Conservation (phyloP, 2,113 vertebrate species). For the Puntigrus tetrazona region DNA sequence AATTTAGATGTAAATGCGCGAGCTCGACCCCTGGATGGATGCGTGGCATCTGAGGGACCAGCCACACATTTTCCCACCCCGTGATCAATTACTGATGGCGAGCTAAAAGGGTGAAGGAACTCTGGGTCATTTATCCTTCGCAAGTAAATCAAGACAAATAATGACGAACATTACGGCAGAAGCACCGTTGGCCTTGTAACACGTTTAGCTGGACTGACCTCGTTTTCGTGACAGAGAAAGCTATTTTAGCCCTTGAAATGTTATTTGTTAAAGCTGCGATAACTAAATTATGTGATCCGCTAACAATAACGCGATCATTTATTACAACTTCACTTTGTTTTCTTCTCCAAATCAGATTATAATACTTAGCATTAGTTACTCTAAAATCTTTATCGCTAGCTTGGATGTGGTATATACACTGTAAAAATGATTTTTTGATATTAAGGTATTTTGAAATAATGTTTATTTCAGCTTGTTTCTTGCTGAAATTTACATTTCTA, state of each 20-base stretch:
- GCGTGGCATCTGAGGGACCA: slow-evolving; percentile 5
- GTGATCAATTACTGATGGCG: slow-evolving; percentile 52
- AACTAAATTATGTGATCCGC: slow-evolving; percentile 25
- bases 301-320: neutral
- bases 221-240: slow-evolving; percentile 37
- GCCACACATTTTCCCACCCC: slow-evolving; percentile 29
- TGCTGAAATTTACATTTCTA: neutral
- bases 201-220: slow-evolving; percentile 42
- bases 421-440: neutral
- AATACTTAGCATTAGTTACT: neutral
- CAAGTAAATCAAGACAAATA: slow-evolving; percentile 50
- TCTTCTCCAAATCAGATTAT: slow-evolving; percentile 5
- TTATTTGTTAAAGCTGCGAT: slow-evolving; percentile 30
- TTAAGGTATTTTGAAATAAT: too few species aligned
- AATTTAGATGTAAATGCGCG: slow-evolving; percentile 55
- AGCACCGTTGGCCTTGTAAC: slow-evolving; percentile 47
- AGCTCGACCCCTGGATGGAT: slow-evolving; percentile 36
- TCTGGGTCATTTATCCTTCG: slow-evolving; percentile 41
- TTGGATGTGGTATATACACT: neutral
- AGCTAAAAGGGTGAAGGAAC: slow-evolving; percentile 37
- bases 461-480: too few species aligned
- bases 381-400: neutral
- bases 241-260: slow-evolving; percentile 28
- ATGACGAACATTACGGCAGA: slow-evolving; percentile 52
- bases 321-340: neutral